Base-by-base conservation (phyloP, 2,888 invertebrate species). In the Caenorhabditis doughertyi region DNA sequence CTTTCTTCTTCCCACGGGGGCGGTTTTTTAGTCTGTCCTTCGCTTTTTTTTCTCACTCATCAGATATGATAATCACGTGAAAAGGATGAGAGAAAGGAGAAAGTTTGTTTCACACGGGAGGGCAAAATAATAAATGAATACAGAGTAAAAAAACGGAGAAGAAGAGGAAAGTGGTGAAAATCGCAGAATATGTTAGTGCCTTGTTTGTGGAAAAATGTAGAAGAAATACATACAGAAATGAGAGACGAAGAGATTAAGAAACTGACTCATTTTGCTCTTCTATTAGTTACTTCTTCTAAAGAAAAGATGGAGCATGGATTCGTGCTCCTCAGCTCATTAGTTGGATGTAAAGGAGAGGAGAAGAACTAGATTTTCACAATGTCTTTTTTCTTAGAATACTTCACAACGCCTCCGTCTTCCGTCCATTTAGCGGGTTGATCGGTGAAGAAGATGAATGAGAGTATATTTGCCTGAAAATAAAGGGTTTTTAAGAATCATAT, bases 371-470 rank as follows among this genome's bases (percentile, higher is more conserved):
- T 79, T 64, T 68, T 74, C 72, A 56, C 68, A 44, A 51, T 64
- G 8, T 62, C 74, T n/a, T 53, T 32, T 2, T 65, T 53, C 62
- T 64, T 74, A 25, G 62, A 70, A 58, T 65, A 81, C 29, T 62
- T 71, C 49, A 76, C 81, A 3, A 27, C 62, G 70, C 55, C 56
- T 44, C 29, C 47, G 42, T 67, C 60, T 64, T 82, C 76, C 13
- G 82, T 82, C 77, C 77, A 83, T 49, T 49, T 39, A 2, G 84
- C 84, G 18, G 84, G 80, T 23, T 82, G 62, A 47, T 83, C 86
- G 11, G 84, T 83, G 62, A 83, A 84, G 44, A 85, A 72, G 21
- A 83, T 62, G 72, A 79, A 84, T 11, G 84, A 83, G 62, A 85
- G 58, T 18, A 82, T 56, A 62, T 87, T 87, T n/a, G 84, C 88